Base-by-base conservation (phyloP, 1,140 invertebrate genomes). In the Eumeta japonica region DNA sequence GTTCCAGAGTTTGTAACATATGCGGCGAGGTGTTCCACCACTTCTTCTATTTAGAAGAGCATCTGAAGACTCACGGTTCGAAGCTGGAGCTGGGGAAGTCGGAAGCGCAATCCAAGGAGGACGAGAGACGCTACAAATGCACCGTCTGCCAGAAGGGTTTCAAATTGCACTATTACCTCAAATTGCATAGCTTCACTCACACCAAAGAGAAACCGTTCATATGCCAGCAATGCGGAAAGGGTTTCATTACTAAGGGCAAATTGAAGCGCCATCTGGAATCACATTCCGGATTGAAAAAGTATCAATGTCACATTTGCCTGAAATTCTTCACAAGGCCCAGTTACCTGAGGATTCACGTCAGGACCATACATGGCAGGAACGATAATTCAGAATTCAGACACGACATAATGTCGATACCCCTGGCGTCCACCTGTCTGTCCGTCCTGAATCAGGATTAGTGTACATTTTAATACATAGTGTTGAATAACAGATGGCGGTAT, bases 141-240 rank as follows among this genome's bases (percentile, higher is more conserved):
- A 57, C 75, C 28, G 71, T 79, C 9, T 83, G 81, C 45, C 78
- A 80, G 11, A 81, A 81, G 35, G 61, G 70, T 31, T 83, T 83
- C 39, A 82, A 67, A 20, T 45, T 73, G 0, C 64, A 67, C 16
- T 73, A 73, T 24, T 73, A 73, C 31, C 27, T 73, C 3, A 73
- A 73, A 16, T 32, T 73, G 2, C 68, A 73, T 35, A 65, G 58
- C 12, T 73, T 66, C 30, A 73, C 68, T 0, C 68, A 73, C 29
- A 63, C 65, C 0, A 73, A 73, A 16, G 68, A 73, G 28, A 70
- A 70, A 19, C 68, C 68, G 0, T 70, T 56, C 27, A 73, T 68
- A 0, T 70, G 68, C 17, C 65, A 70, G 37, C 63, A 73, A 39
- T 73, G 77, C 30, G 68, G 66, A 0, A 77, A 74, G 34, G 74